Conservation (phyloP, 2,113 vertebrate genomes). For the crab-eating macaque (Macaca fascicularis) region T2T-MFA8v1.1 NC_088377.1:51782001-51782500, state of each 20-base stretch:
- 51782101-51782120: neutral
- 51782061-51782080: neutral
- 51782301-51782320: neutral
- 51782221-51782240: neutral
- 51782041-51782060: neutral
- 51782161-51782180: neutral
- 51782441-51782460: too few species aligned
- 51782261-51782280: neutral
- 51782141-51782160: neutral
- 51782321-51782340: too few species aligned
- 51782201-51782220: neutral
- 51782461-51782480: too few species aligned
- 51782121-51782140: rapidly evolving
- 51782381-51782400: too few species aligned
- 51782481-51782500: neutral
- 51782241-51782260: neutral
- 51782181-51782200: neutral
- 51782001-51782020: neutral
- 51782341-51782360: too few species aligned
- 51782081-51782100: rapidly evolving
- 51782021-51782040: neutral
- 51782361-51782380: too few species aligned
- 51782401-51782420: too few species aligned
- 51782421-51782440: too few species aligned
- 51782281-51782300: neutral